phyloP scores from a whole-genome alignment of 2,797 vertebrate genomes.

The Takifugu rubripes region DNA sequence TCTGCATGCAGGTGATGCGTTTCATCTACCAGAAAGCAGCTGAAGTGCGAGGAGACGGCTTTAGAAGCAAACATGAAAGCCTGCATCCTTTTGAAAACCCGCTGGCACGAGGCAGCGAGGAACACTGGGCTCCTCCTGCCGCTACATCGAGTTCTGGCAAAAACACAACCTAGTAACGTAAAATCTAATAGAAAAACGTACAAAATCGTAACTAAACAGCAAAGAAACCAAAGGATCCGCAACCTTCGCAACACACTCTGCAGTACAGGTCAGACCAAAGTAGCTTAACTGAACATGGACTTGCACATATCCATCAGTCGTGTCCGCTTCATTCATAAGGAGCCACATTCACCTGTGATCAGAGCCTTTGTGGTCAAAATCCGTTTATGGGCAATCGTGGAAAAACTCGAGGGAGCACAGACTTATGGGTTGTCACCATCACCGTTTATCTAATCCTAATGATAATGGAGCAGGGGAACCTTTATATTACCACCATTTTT shows the following conservation, averaged over 20 bases:
- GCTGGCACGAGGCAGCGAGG: slow-evolving; percentile 28
- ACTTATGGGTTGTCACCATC: slow-evolving; percentile 17
- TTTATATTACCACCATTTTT: slow-evolving; percentile 17
- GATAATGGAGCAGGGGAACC: slow-evolving; percentile 30
- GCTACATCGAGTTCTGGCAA: slow-evolving; percentile 43
- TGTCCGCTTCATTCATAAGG: slow-evolving; percentile 2
- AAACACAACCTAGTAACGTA: neutral
- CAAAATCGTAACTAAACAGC: slow-evolving; percentile 13
- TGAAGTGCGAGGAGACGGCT: slow-evolving; percentile 7
- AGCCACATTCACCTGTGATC: slow-evolving; percentile 16
- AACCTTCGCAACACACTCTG: slow-evolving; percentile 21
- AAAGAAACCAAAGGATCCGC: slow-evolving; percentile 10
- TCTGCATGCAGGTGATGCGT: slow-evolving; percentile 17
- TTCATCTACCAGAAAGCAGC: slow-evolving; percentile 1
- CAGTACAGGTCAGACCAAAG: slow-evolving; percentile 7
- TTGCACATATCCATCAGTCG: slow-evolving; percentile 3
- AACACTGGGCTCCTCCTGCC: slow-evolving; percentile 11
- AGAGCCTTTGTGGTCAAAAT: slow-evolving; percentile 5
- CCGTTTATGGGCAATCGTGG: slow-evolving; percentile 5
- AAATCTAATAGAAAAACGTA: slow-evolving; percentile 13
- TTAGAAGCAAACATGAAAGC: slow-evolving; percentile 29
- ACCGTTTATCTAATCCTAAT: slow-evolving; percentile 27
- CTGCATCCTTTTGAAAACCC: slow-evolving; percentile 26
- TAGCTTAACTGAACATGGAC: slow-evolving; percentile 8
- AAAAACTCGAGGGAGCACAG: slow-evolving; percentile 20